Conservation (phyloP, 64 coral and sea anemone species). For the Montipora efflorescens region DNA sequence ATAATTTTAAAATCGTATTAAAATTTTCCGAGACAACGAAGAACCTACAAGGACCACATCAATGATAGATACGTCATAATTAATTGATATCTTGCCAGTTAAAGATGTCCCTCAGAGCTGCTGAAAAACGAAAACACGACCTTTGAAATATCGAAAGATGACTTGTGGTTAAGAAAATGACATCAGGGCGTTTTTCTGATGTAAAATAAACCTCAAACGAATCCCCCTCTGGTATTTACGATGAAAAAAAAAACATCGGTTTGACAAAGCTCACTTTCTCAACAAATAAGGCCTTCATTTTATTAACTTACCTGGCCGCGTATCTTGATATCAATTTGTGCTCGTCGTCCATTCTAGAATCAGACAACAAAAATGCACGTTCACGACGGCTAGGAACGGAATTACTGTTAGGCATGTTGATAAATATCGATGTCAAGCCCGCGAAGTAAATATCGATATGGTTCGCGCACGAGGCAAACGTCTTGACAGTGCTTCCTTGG, state of each 20-base stretch:
- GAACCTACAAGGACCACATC: no score
- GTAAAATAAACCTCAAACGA: not conserved
- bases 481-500: not conserved
- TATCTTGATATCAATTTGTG: slow-evolving; percentile 97
- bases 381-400: not conserved
- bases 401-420: slow-evolving; percentile 26
- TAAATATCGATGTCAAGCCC: not conserved
- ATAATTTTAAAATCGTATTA: no score
- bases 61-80: not conserved
- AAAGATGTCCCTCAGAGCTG: not conserved
- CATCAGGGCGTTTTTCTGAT: not conserved
- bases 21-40: no score
- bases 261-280: not conserved
- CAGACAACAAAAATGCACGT: slow-evolving; percentile 30
- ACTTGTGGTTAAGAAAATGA: not conserved
- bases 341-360: slow-evolving; percentile 96
- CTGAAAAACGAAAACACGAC: not conserved
- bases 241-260: not conserved
- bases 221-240: not conserved
- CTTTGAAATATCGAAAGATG: not conserved
- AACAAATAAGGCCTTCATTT: slow-evolving; percentile 14
- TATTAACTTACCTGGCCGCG: slow-evolving; percentile 88
- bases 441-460: not conserved
- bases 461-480: not conserved
- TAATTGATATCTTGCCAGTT: not conserved